Evolutionary conservation across 2,113 vertebrate species (phyloP).

Genomic region (Menidia beryllina): DNA sequence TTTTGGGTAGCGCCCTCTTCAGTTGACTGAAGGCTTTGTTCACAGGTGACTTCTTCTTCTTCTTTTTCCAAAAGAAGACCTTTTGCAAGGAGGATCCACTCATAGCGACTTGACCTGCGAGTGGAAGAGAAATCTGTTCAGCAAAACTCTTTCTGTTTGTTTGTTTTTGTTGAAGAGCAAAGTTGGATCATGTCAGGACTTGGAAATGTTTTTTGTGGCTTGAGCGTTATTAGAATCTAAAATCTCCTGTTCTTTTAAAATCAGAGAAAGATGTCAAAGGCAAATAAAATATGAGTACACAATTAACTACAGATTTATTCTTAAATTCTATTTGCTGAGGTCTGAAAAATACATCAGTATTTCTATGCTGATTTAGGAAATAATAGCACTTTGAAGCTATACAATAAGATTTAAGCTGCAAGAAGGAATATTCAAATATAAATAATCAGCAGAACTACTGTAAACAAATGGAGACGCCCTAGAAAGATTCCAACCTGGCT

Average conservation of each 20-base stretch:
- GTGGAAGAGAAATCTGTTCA: not conserved
- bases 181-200: not conserved
- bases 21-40: slow-evolving; percentile 40
- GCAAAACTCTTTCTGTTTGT: not conserved
- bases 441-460: not conserved
- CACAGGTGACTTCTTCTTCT: slow-evolving; percentile 34
- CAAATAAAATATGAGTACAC: too few relatives aligned
- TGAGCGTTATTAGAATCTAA: not conserved
- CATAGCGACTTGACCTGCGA: slow-evolving; percentile 45
- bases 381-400: too few relatives aligned
- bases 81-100: slow-evolving; percentile 51
- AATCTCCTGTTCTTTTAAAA: not conserved
- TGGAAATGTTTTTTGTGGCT: too few relatives aligned
- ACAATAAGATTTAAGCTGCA: too few relatives aligned
- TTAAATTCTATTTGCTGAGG: too few relatives aligned
- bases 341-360: too few relatives aligned
- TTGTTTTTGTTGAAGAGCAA: not conserved
- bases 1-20: slow-evolving; percentile 43
- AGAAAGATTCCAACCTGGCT: not conserved
- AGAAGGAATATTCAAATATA: too few relatives aligned
- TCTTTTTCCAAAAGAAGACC: slow-evolving; percentile 30
- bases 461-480: not conserved
- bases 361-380: too few relatives aligned
- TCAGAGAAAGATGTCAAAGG: not conserved
- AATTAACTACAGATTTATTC: not conserved